phyloP scores from a whole-genome alignment of 2,888 invertebrate species.

The Biston betularia region DNA sequence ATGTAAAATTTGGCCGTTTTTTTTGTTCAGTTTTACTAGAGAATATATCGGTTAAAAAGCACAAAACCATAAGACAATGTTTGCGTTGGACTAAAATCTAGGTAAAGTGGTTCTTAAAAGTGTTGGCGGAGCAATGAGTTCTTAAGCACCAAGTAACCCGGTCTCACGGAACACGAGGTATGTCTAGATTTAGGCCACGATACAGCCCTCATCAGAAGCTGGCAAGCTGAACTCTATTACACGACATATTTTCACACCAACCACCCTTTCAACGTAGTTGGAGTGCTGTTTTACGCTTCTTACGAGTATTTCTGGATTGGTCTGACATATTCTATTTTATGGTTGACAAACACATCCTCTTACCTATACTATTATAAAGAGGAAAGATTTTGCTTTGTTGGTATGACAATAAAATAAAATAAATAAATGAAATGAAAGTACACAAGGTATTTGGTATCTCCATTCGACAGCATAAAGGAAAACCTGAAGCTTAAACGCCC shows the following conservation, averaged over 20 bases:
- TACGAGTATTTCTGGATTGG: constrained; percentile 43
- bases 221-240: constrained; percentile 65
- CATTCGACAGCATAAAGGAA: constrained; percentile 52
- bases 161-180: constrained; percentile 33
- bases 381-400: too few relatives aligned
- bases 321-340: not conserved
- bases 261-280: constrained; percentile 68
- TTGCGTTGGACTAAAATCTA: constrained; percentile 2
- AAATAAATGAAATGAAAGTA: not conserved
- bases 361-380: too few relatives aligned
- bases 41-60: too few relatives aligned
- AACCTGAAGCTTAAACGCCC: constrained; percentile 56
- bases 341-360: not conserved
- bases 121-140: constrained; percentile 34
- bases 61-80: too few relatives aligned
- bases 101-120: constrained; percentile 25
- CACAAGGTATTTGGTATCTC: constrained; percentile 38
- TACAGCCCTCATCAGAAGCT: constrained; percentile 76
- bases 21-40: too few relatives aligned
- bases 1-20: too few relatives aligned
- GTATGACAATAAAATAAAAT: too few relatives aligned
- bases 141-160: constrained; percentile 47
- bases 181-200: constrained; percentile 77
- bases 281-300: constrained; percentile 49
- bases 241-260: constrained; percentile 76